phyloP scores from a whole-genome alignment of 2,888 invertebrate species.

The Myopa testacea region DNA sequence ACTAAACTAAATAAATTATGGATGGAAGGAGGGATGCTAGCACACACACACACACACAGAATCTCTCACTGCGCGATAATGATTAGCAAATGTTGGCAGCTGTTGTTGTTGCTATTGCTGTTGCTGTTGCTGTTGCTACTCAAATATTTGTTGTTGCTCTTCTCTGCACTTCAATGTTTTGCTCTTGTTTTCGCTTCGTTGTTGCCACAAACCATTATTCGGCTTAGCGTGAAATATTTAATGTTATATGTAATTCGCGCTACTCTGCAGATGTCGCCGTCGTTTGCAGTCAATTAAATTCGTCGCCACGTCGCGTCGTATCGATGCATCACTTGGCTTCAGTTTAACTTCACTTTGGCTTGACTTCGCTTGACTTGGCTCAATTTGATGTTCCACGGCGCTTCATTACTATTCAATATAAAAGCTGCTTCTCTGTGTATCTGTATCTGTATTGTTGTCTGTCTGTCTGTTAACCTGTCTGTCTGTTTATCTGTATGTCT shows the following conservation, averaged over 20 bases:
- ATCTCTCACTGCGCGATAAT: too few relatives aligned
- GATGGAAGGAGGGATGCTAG: too few relatives aligned
- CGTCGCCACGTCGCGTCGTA: not conserved
- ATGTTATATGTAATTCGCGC: too few relatives aligned
- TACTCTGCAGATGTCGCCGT: not conserved
- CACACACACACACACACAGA: too few relatives aligned
- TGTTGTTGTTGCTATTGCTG: not conserved
- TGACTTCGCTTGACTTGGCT: not conserved
- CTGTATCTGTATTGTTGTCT: not conserved
- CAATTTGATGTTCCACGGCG: not conserved
- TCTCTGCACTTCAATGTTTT: not conserved
- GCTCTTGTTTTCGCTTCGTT: not conserved
- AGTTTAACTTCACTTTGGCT: not conserved
- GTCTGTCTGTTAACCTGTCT: not conserved
- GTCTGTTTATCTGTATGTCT: not conserved
- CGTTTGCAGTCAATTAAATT: slow-evolving; percentile 34
- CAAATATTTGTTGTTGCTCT: not conserved
- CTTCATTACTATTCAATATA: slow-evolving; percentile 31
- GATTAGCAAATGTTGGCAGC: slow-evolving; percentile 6
- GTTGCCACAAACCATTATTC: too few relatives aligned
- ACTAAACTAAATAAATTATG: too few relatives aligned
- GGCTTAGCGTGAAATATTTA: too few relatives aligned
- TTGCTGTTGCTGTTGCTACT: not conserved
- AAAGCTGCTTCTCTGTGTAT: not conserved
- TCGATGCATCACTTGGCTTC: not conserved